Evolutionary conservation across 1,140 invertebrate species (phyloP).

Genomic region (Bombus huntii): DNA sequence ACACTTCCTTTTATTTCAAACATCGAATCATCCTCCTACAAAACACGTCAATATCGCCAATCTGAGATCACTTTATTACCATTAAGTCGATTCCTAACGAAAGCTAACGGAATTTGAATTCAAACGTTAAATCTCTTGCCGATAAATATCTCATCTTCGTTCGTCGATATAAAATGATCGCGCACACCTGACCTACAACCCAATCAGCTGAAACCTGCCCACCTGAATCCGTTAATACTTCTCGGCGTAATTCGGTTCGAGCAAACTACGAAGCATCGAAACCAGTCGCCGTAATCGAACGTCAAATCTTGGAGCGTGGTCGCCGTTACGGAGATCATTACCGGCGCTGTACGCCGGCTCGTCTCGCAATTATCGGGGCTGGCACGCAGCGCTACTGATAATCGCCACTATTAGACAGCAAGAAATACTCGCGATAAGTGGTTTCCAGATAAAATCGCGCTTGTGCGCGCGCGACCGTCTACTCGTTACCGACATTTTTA

Average conservation of each 20-base stretch:
- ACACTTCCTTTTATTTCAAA: too few relatives aligned
- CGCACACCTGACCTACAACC: neutral
- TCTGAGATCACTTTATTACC: too few relatives aligned
- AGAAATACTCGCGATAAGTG: constrained; percentile 42
- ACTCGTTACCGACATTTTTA: constrained; percentile 35
- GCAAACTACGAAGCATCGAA: neutral
- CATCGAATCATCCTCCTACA: too few relatives aligned
- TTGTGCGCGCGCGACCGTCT: neutral
- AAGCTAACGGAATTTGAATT: too few relatives aligned
- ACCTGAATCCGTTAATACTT: constrained; percentile 1
- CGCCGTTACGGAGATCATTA: constrained; percentile 40
- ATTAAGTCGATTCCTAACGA: too few relatives aligned
- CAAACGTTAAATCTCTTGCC: too few relatives aligned
- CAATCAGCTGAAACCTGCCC: neutral
- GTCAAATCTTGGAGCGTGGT: constrained; percentile 1
- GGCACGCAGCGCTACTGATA: constrained; percentile 38
- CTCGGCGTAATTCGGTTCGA: constrained; percentile 3
- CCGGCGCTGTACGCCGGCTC: constrained; percentile 7
- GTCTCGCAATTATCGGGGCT: constrained; percentile 37
- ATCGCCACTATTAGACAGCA: constrained; percentile 45
- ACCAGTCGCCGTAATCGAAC: constrained; percentile 28
- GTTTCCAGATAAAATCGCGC: constrained; percentile 31
- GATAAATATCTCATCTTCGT: neutral
- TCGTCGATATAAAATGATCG: neutral
- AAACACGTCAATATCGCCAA: too few relatives aligned